phyloP scores from a whole-genome alignment of 1,140 invertebrate genomes.

The Whitmania pigra region DNA sequence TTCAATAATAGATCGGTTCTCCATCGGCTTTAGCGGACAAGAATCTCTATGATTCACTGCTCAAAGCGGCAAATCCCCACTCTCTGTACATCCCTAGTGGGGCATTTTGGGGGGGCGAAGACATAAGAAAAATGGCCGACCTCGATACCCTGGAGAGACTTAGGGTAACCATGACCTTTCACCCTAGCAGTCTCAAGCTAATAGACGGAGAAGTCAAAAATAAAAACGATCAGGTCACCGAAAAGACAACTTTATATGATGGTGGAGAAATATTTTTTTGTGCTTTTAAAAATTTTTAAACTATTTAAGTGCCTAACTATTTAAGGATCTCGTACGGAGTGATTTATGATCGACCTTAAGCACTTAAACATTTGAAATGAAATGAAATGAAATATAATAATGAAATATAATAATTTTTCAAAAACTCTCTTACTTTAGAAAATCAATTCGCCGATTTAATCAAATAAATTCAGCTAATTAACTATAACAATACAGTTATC shows the following conservation, averaged over 20 bases:
- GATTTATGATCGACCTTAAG: too few species aligned
- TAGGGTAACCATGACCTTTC: constrained; percentile 52
- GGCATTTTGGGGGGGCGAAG: constrained; percentile 53
- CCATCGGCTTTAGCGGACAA: constrained; percentile 48
- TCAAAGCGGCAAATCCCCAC: constrained; percentile 35
- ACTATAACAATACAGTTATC: too few species aligned
- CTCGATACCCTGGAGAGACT: constrained; percentile 47
- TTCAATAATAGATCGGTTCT: constrained; percentile 45
- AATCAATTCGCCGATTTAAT: too few species aligned
- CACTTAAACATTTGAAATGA: too few species aligned
- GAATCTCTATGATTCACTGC: constrained; percentile 37
- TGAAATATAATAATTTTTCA: too few species aligned
- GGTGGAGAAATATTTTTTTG: constrained; percentile 33
- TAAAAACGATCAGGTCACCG: constrained; percentile 41
- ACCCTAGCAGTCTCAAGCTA: constrained; percentile 47
- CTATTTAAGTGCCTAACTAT: too few species aligned
- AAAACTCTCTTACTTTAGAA: too few species aligned
- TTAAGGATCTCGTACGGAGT: too few species aligned
- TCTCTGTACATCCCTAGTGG: constrained; percentile 50
- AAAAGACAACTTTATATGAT: constrained; percentile 45
- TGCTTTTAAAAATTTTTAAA: too few species aligned
- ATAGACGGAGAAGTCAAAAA: constrained; percentile 33
- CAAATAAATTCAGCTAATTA: too few species aligned
- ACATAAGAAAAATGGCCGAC: constrained; percentile 53
- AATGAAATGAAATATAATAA: too few species aligned